Evolutionary conservation across 1,140 invertebrate genomes (phyloP).

Genomic region (Ptiloglossa arizonensis): DNA sequence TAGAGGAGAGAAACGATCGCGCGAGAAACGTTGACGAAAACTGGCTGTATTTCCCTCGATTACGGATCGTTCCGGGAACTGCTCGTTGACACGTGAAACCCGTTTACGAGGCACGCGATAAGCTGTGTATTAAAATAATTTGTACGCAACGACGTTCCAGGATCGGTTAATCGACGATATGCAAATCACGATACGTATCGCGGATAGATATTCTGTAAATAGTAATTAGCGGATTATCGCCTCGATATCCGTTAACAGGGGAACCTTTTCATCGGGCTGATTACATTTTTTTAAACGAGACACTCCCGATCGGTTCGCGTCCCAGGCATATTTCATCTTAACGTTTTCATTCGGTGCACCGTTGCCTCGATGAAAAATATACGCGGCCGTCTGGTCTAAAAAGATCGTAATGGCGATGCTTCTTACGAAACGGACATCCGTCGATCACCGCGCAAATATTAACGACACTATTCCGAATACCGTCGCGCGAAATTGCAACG

Average conservation of each 20-base stretch:
- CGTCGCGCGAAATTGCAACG: background rate
- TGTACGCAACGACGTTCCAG: background rate
- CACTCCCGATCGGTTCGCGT: too few species aligned
- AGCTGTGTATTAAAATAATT: slow-evolving; percentile 11
- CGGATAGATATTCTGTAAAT: slow-evolving; percentile 12
- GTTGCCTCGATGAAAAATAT: too few species aligned
- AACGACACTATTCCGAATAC: too few species aligned
- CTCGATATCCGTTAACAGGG: background rate
- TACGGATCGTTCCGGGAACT: slow-evolving; percentile 4
- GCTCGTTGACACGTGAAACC: slow-evolving; percentile 13
- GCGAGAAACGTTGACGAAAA: slow-evolving; percentile 1
- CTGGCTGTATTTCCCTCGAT: slow-evolving; percentile 7
- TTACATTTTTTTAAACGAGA: too few species aligned
- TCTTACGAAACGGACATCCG: background rate
- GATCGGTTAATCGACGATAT: slow-evolving; percentile 19
- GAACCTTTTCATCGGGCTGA: background rate
- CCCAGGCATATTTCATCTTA: too few species aligned
- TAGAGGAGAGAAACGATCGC: slow-evolving; percentile 28
- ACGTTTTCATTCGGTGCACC: too few species aligned
- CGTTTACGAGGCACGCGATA: slow-evolving; percentile 2
- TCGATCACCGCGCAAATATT: background rate
- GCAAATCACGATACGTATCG: background rate
- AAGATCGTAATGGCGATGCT: background rate
- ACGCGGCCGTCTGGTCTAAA: too few species aligned
- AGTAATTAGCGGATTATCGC: slow-evolving; percentile 6